Evolutionary conservation across 1,140 invertebrate species (phyloP).

Genomic region (Helicoverpa armigera): DNA sequence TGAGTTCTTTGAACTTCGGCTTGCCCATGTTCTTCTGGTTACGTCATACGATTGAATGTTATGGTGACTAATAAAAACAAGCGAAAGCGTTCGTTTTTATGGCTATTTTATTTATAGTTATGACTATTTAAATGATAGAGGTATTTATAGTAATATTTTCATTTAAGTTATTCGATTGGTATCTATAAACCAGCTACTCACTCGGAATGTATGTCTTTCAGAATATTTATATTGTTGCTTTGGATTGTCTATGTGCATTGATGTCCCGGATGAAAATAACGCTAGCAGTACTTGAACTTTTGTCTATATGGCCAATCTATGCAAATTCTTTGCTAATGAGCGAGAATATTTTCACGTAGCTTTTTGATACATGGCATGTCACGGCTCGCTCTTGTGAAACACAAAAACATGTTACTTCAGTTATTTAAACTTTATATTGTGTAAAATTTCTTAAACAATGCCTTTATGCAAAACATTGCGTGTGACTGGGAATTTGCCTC

Average conservation of each 20-base stretch:
- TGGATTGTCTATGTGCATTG: not conserved
- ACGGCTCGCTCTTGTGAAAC: constrained; percentile 32
- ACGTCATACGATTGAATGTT: constrained; percentile 23
- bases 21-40: constrained; percentile 32
- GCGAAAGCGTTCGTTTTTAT: not conserved
- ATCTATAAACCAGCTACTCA: not conserved
- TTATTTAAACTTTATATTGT: constrained; percentile 49
- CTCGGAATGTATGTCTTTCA: not conserved
- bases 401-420: constrained; percentile 24
- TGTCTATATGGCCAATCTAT: constrained; percentile 33
- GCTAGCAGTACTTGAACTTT: constrained; percentile 15
- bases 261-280: not conserved
- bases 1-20: constrained; percentile 43
- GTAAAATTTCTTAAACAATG: constrained; percentile 58
- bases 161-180: not conserved
- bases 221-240: not conserved
- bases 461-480: constrained; percentile 61
- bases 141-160: not conserved
- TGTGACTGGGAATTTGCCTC: constrained; percentile 60
- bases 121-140: not conserved
- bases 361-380: constrained; percentile 18
- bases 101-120: constrained; percentile 9
- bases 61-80: constrained; percentile 11
- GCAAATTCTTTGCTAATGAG: constrained; percentile 24
- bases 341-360: constrained; percentile 23